Evolutionary conservation across 2,888 invertebrate species (phyloP).

Genomic region (Mythimna ferrago): DNA sequence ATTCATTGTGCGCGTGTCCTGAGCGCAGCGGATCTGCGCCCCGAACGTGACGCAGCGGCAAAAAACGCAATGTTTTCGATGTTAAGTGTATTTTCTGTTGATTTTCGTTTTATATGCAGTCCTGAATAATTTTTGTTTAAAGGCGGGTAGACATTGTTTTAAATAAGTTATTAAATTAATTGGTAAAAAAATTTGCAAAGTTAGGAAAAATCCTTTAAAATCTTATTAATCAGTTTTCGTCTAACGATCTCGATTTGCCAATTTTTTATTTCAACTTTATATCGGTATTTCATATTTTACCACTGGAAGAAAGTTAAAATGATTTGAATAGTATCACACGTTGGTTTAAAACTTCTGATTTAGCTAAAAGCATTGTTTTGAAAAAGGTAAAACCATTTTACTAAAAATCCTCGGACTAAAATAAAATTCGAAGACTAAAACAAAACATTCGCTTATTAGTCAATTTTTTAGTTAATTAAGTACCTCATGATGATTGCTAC

Average conservation of each 20-base stretch:
- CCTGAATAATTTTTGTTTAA: slow-evolving; percentile 1
- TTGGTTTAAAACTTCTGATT: not conserved
- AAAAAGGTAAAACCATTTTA: not conserved
- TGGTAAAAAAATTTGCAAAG: not conserved
- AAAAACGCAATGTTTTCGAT: slow-evolving; percentile 16
- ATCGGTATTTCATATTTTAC: not conserved
- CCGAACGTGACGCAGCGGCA: slow-evolving; percentile 15
- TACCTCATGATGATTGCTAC: not conserved
- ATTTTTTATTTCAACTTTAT: slow-evolving; percentile 1
- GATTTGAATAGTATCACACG: not conserved
- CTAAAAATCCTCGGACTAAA: too few relatives aligned
- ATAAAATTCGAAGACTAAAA: not conserved
- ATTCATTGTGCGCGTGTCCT: slow-evolving; percentile 47
- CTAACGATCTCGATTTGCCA: not conserved
- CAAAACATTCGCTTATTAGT: not conserved
- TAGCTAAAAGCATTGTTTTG: not conserved
- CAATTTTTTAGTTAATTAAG: not conserved
- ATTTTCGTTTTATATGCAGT: not conserved
- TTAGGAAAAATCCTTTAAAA: not conserved
- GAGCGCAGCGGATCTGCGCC: slow-evolving; percentile 36
- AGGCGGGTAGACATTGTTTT: not conserved
- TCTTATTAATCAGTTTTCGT: not conserved
- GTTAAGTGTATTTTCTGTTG: not conserved
- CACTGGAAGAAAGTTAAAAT: not conserved
- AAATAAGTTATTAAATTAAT: not conserved